Evolutionary conservation across 1,140 invertebrate genomes (phyloP).

Genomic region (Forficula auricularia): DNA sequence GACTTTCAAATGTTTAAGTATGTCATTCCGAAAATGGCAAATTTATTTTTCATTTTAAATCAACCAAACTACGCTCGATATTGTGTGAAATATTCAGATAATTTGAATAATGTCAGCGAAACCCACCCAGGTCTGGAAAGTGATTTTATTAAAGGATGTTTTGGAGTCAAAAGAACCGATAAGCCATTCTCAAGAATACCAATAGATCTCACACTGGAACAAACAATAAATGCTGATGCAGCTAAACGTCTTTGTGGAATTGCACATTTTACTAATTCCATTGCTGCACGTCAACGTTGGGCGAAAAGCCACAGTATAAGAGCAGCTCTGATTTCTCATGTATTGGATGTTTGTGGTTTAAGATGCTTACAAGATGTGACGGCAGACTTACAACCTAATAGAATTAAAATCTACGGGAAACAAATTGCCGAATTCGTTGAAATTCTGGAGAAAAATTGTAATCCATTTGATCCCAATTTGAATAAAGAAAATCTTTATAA

Average conservation of each 20-base stretch:
- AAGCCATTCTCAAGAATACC: conserved; percentile 20
- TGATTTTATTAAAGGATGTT: conserved; percentile 11
- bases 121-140: conserved; percentile 17
- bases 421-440: too few relatives aligned
- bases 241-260: conserved; percentile 18
- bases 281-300: conserved; percentile 16
- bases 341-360: conserved; percentile 9
- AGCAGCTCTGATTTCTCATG: conserved; percentile 9
- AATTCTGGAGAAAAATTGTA: too few relatives aligned
- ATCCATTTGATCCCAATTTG: too few relatives aligned
- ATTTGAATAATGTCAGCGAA: conserved; percentile 16
- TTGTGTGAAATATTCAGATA: conserved; percentile 16
- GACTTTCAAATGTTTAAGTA: conserved; percentile 15
- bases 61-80: conserved; percentile 22
- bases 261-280: conserved; percentile 14
- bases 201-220: conserved; percentile 17
- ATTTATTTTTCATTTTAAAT: conserved; percentile 22
- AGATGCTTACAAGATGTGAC: conserved; percentile 12
- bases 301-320: conserved; percentile 13
- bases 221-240: conserved; percentile 21
- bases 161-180: conserved; percentile 15
- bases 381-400: conserved; percentile 9
- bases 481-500: too few relatives aligned
- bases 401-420: too few relatives aligned
- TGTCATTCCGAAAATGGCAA: conserved; percentile 15